Evolutionary conservation across 2,888 invertebrate genomes (phyloP).

Genomic region (Amphipoea oculea): DNA sequence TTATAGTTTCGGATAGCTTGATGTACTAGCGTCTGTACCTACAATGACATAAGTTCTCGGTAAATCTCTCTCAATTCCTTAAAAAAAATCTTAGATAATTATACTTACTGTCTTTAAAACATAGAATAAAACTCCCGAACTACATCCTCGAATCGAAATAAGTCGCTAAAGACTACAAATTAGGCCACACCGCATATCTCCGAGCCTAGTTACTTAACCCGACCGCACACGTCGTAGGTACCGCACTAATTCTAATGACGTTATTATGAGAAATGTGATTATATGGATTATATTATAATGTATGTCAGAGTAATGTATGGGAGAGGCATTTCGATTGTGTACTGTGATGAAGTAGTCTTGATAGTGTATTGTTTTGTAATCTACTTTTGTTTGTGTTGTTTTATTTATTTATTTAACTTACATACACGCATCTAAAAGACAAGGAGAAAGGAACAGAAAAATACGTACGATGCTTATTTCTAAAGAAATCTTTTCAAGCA

Average conservation of each 20-base stretch:
- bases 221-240: constrained; percentile 86
- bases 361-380: constrained; percentile 66
- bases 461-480: too few species aligned
- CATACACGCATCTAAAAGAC: too few species aligned
- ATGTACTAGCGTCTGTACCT: too few species aligned
- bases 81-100: too few species aligned
- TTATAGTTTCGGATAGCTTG: too few species aligned
- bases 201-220: constrained; percentile 67
- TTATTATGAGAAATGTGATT: constrained; percentile 90
- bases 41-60: too few species aligned
- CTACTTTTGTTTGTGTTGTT: too few species aligned
- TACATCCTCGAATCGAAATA: background rate
- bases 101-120: background rate
- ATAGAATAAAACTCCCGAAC: background rate
- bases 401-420: too few species aligned
- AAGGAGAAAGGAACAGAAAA: too few species aligned
- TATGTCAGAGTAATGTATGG: constrained; percentile 89
- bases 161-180: constrained; percentile 24
- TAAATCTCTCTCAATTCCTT: too few species aligned
- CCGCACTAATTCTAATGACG: constrained; percentile 89
- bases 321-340: constrained; percentile 77
- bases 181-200: constrained; percentile 37
- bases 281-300: constrained; percentile 88
- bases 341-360: constrained; percentile 68
- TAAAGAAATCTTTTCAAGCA: too few species aligned